A percentile compares a stretch with the other conserved stretches of the same genome.
Evolutionary conservation across 2,113 vertebrate genomes (phyloP).

Genomic region (Channa maculata): DNA sequence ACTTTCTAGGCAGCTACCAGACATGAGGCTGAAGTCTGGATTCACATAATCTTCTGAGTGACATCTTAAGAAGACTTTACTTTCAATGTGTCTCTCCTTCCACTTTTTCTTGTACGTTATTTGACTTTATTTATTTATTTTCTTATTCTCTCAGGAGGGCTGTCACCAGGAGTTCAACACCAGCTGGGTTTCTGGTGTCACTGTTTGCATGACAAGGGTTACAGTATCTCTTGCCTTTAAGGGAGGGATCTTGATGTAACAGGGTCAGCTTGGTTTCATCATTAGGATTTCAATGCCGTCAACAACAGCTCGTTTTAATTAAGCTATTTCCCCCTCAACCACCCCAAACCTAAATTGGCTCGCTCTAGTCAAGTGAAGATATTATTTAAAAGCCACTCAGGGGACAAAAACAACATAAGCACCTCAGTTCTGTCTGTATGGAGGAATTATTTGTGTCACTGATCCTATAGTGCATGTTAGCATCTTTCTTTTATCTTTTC

Average conservation of each 20-base stretch:
- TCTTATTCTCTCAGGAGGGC: slow-evolving; percentile 35
- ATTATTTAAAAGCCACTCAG: slow-evolving; percentile 13
- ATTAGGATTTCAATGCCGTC: slow-evolving; percentile 17
- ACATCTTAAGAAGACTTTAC: slow-evolving; percentile 64
- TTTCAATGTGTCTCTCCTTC: slow-evolving; percentile 15
- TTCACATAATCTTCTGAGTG: slow-evolving; percentile 59
- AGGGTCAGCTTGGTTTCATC: slow-evolving; percentile 58
- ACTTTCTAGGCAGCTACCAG: slow-evolving; percentile 47
- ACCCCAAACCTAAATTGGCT: slow-evolving; percentile 9
- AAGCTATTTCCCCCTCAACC: slow-evolving; percentile 23
- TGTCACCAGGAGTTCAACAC: slow-evolving; percentile 51
- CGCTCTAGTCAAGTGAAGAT: slow-evolving; percentile 9
- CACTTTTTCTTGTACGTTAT: not conserved
- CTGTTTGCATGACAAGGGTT: slow-evolving; percentile 20
- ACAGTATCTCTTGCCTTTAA: slow-evolving; percentile 45
- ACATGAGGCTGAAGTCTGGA: slow-evolving; percentile 40
- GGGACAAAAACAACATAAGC: slow-evolving; percentile 13
- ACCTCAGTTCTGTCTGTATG: not conserved
- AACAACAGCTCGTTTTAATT: slow-evolving; percentile 43
- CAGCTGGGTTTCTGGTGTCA: slow-evolving; percentile 44
- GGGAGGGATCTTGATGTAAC: slow-evolving; percentile 38
- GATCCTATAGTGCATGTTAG: not conserved
- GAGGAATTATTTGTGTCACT: not conserved
- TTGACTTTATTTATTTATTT: not conserved
- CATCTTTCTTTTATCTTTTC: not conserved